Percentiles rank a stretch among this genome's conserved stretches.
Conservation (phyloP, 2,888 invertebrate genomes). For the Melipona beecheii region DNA sequence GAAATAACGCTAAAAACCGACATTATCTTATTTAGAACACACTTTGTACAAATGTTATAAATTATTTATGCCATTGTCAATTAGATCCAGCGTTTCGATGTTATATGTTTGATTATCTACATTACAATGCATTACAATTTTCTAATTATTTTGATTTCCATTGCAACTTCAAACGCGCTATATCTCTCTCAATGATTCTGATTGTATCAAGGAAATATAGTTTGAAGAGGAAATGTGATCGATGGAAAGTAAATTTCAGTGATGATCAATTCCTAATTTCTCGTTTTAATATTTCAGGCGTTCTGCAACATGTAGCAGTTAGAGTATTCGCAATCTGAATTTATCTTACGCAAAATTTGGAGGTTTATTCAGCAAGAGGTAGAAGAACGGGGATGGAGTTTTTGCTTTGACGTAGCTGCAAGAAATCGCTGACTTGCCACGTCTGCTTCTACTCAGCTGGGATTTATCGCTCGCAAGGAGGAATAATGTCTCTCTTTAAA, state of each 20-base stretch:
- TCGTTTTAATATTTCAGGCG: not conserved
- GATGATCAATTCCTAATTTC: too few species aligned
- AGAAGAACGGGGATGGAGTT: slow-evolving; percentile 47
- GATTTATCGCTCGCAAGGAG: slow-evolving; percentile 55
- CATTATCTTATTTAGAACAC: too few species aligned
- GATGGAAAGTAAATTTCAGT: too few species aligned
- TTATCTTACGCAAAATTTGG: slow-evolving; percentile 27
- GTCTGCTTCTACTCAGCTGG: slow-evolving; percentile 41
- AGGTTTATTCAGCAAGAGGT: slow-evolving; percentile 40
- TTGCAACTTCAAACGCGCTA: too few species aligned
- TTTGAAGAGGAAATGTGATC: not conserved
- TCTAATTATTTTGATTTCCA: too few species aligned
- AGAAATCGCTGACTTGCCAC: slow-evolving; percentile 70
- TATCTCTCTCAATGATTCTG: too few species aligned
- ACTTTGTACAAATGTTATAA: too few species aligned
- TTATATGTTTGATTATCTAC: too few species aligned
- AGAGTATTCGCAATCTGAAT: slow-evolving; percentile 1
- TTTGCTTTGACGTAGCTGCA: slow-evolving; percentile 56
- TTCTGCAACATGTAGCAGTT: not conserved
- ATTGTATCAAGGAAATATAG: not conserved
- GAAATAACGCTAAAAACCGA: too few species aligned
- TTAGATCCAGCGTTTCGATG: too few species aligned
- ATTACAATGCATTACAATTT: too few species aligned
- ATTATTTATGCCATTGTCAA: too few species aligned
- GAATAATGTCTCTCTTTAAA: slow-evolving; percentile 38